Conservation (phyloP, 2,113 vertebrate species). For the Prinia subflava region DNA sequence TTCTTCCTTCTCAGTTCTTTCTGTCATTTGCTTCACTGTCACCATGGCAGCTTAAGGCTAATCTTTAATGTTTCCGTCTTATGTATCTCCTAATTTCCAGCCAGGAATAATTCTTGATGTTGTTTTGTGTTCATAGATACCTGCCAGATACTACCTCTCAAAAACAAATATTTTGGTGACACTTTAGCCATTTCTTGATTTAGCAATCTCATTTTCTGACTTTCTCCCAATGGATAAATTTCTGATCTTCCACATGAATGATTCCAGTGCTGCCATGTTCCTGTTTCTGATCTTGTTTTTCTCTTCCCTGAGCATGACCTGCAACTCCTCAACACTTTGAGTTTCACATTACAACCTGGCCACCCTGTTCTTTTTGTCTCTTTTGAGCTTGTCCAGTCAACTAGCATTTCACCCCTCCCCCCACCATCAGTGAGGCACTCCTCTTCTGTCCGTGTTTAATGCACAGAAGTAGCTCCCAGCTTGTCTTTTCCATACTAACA, state of each 20-base stretch:
- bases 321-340: background rate
- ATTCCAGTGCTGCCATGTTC: background rate
- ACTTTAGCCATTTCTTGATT: background rate
- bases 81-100: background rate
- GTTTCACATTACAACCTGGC: background rate
- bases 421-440: background rate
- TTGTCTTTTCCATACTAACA: background rate
- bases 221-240: background rate
- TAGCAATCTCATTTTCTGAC: background rate
- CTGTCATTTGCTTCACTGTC: background rate
- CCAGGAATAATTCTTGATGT: background rate
- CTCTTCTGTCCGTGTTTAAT: background rate
- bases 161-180: background rate
- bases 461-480: background rate
- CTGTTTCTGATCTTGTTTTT: background rate
- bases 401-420: background rate
- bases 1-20: background rate
- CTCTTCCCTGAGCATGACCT: background rate
- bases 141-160: background rate
- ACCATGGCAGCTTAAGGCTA: background rate
- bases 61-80: background rate
- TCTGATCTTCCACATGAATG: background rate
- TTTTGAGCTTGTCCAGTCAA: background rate
- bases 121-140: background rate
- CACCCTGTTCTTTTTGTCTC: background rate